Percentiles rank a stretch among this genome's conserved stretches.
These are phyloP conservation scores for Kuschelorhynchus macadamiae DNA, from an alignment of 2,888 invertebrate genomes.

Conservation along the genomic window DNA sequence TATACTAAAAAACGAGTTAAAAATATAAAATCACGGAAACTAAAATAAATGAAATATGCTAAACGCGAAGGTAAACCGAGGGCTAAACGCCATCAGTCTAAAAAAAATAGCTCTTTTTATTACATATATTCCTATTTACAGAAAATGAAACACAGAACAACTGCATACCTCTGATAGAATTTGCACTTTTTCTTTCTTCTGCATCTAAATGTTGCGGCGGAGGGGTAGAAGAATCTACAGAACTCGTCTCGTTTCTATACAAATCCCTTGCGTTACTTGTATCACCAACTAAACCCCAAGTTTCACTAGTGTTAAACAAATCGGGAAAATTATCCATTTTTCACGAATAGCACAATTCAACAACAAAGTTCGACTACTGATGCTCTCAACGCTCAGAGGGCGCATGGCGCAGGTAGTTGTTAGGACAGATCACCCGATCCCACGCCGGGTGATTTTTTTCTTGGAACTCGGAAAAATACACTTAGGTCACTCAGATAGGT, in stretches of 20 bases:
- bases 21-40: too few relatives aligned
- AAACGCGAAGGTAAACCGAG: too few relatives aligned
- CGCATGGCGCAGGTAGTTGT: conserved; percentile 57
- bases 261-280: conserved; percentile 56
- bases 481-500: background rate
- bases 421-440: conserved; percentile 37
- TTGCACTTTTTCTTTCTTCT: conserved; percentile 75
- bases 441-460: conserved; percentile 10
- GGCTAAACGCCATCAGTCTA: too few relatives aligned
- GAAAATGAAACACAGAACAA: background rate
- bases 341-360: conserved; percentile 43
- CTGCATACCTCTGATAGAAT: conserved; percentile 76
- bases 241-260: conserved; percentile 59
- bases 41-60: too few relatives aligned
- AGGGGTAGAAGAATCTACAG: conserved; percentile 75
- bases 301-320: conserved; percentile 66
- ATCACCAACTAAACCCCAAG: conserved; percentile 56
- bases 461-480: conserved; percentile 7
- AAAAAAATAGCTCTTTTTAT: too few relatives aligned
- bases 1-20: too few relatives aligned
- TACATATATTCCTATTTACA: background rate
- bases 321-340: conserved; percentile 70
- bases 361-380: conserved; percentile 53
- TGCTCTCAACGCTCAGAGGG: conserved; percentile 49
- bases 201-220: conserved; percentile 68